These are phyloP conservation scores for Punctoribates punctum DNA, from an alignment of 2,888 invertebrate genomes.

Conservation along the genomic window DNA sequence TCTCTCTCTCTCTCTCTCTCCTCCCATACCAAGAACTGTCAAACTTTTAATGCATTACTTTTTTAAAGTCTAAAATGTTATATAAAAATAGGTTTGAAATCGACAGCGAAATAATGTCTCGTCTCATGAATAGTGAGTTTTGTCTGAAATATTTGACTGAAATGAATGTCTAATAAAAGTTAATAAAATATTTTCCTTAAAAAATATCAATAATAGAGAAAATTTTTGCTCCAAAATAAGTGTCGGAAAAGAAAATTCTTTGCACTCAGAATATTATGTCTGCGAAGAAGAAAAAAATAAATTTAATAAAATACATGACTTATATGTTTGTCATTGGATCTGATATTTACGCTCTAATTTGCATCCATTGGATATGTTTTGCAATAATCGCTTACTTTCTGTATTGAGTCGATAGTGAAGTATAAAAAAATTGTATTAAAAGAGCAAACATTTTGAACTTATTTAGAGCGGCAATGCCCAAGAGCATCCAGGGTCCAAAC, in stretches of 20 bases:
- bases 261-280: no score
- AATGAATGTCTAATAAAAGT: background rate
- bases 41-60: background rate
- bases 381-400: background rate
- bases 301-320: background rate
- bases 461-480: no score
- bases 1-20: background rate
- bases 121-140: no score
- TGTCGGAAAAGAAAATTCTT: no score
- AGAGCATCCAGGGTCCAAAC: no score
- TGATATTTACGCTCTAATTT: constrained; percentile 15
- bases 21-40: no score
- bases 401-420: background rate
- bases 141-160: background rate
- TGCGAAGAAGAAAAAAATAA: no score
- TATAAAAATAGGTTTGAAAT: background rate
- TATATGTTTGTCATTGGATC: constrained; percentile 1
- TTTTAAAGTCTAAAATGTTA: background rate
- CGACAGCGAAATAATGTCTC: background rate
- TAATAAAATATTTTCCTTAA: background rate
- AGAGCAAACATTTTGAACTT: no score
- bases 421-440: background rate
- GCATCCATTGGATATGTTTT: background rate
- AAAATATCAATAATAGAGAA: background rate
- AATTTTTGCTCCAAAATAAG: background rate